These are phyloP conservation scores for Scrobipalpa costella DNA, from an alignment of 2,888 invertebrate species.

Conservation along the genomic window DNA sequence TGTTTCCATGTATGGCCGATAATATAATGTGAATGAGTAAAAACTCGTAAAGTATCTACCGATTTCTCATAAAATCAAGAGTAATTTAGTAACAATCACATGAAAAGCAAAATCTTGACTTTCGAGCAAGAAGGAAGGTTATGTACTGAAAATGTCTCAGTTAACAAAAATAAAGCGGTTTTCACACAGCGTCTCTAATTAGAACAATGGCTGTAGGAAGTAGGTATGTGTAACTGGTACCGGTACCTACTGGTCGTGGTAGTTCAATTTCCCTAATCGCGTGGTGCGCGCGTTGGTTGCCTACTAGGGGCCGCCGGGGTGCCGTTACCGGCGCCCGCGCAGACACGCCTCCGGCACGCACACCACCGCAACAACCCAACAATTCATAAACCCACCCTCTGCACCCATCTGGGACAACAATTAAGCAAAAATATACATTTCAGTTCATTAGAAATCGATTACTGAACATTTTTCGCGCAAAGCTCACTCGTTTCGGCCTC, in stretches of 20 bases:
- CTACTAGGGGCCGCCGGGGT: constrained; percentile 73
- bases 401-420: constrained; percentile 23
- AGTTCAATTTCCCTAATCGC: constrained; percentile 63
- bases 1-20: no score
- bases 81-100: not conserved
- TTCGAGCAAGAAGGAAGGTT: not conserved
- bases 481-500: constrained; percentile 47
- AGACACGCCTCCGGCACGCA: constrained; percentile 64
- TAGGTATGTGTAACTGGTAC: constrained; percentile 32
- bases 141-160: not conserved
- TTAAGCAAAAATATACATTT: not conserved
- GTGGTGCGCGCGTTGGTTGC: constrained; percentile 52
- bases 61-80: not conserved
- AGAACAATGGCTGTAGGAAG: constrained; percentile 51
- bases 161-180: constrained; percentile 13
- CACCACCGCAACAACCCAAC: constrained; percentile 27
- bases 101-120: not conserved
- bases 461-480: constrained; percentile 54
- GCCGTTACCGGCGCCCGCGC: constrained; percentile 46
- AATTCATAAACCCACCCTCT: constrained; percentile 22
- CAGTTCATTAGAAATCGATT: constrained; percentile 21
- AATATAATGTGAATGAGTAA: no score
- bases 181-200: constrained; percentile 44
- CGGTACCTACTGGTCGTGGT: constrained; percentile 27
- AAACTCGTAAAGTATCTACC: no score